These are phyloP conservation scores for Icerya purchasi DNA, from an alignment of 2,888 invertebrate species.

Conservation along the genomic window DNA sequence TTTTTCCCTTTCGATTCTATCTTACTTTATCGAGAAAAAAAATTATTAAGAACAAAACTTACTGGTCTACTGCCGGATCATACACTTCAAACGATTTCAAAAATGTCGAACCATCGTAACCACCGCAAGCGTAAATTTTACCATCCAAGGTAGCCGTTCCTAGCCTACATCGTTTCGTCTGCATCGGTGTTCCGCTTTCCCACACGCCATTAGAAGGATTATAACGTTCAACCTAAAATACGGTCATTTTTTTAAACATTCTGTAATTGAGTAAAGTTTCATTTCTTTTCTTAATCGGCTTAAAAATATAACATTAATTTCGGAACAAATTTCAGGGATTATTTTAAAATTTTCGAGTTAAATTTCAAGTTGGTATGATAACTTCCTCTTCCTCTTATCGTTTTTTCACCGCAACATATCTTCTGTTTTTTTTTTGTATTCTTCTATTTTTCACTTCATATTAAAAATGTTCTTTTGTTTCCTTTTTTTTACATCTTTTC, in stretches of 20 bases:
- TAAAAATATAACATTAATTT: too few species aligned
- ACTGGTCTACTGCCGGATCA: slow-evolving; percentile 47
- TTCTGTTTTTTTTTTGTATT: too few species aligned
- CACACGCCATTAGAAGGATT: slow-evolving; percentile 50
- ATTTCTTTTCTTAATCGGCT: too few species aligned
- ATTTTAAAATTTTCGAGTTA: too few species aligned
- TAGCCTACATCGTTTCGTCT: slow-evolving; percentile 55
- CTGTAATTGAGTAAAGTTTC: too few species aligned
- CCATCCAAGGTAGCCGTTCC: slow-evolving; percentile 62
- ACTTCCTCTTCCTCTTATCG: too few species aligned
- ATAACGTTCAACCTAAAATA: slow-evolving; percentile 45
- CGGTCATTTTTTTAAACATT: too few species aligned
- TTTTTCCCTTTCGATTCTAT: not conserved
- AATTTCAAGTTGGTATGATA: not conserved
- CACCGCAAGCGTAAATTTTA: slow-evolving; percentile 62
- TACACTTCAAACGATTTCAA: slow-evolving; percentile 61
- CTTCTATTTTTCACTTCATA: too few species aligned
- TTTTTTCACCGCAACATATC: too few species aligned
- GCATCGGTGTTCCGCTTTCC: slow-evolving; percentile 55
- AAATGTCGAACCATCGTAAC: slow-evolving; percentile 67
- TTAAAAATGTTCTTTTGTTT: too few species aligned
- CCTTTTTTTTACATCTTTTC: too few species aligned
- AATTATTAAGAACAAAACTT: slow-evolving; percentile 20
- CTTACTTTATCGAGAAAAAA: not conserved
- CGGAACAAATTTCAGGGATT: too few species aligned